Conservation (phyloP, 2,888 invertebrate species). For the Conus canariensis region DNA sequence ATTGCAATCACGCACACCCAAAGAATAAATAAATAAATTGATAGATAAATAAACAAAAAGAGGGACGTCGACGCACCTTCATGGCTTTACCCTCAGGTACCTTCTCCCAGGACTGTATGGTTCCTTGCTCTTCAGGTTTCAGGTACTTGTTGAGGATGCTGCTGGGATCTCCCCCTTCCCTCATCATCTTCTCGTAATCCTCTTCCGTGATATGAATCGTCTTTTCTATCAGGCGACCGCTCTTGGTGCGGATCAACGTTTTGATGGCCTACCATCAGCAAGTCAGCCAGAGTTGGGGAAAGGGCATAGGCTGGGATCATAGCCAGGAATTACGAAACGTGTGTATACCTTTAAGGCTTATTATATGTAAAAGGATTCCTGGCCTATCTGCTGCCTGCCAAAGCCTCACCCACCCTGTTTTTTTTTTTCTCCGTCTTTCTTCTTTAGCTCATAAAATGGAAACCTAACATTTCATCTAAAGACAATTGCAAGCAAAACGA, state of each 20-base stretch:
- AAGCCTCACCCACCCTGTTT: too few relatives aligned
- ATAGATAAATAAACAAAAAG: too few relatives aligned
- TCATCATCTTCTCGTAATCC: slow-evolving; percentile 74
- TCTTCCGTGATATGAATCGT: slow-evolving; percentile 76
- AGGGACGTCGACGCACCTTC: slow-evolving; percentile 49
- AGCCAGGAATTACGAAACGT: too few relatives aligned
- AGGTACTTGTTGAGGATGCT: slow-evolving; percentile 75
- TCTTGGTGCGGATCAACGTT: slow-evolving; percentile 75
- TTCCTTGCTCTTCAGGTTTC: slow-evolving; percentile 69
- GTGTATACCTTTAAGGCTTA: too few relatives aligned
- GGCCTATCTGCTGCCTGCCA: too few relatives aligned
- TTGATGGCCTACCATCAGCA: slow-evolving; percentile 72
- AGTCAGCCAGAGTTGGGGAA: neutral
- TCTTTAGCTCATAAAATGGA: too few relatives aligned
- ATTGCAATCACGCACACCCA: too few relatives aligned
- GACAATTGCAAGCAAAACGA: too few relatives aligned
- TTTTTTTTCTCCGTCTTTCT: too few relatives aligned
- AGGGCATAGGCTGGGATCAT: neutral
- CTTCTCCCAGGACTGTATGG: slow-evolving; percentile 74
- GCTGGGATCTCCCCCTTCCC: slow-evolving; percentile 71
- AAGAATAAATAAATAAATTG: too few relatives aligned
- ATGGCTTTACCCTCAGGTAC: slow-evolving; percentile 58
- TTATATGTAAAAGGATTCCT: too few relatives aligned
- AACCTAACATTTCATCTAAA: too few relatives aligned
- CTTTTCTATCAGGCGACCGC: slow-evolving; percentile 76